Base-by-base conservation (phyloP, 2,888 invertebrate species). In the Plutella xylostella region DNA sequence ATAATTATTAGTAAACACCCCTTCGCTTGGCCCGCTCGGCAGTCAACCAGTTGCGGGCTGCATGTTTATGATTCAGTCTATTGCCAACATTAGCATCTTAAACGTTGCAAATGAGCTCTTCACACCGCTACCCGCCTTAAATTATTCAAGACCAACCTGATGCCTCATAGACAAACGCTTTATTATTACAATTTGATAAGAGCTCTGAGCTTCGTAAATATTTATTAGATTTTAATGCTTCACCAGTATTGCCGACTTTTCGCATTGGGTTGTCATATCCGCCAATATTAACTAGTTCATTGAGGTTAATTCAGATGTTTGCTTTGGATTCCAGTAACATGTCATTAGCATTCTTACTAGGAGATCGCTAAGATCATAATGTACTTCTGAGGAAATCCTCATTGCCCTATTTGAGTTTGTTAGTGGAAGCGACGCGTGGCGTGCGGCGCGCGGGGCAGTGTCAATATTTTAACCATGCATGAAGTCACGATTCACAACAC, bases 381-480 rank as follows among this genome's bases (percentile, higher is more conserved):
- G 19, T 35, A 34, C 19, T 37, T 37, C 42, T 30, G 38, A 42
- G 40, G 22, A 43, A 33, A 39, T 25, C 39, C 19, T 9, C 19
- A 22, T 41, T 41, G 19, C 12, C 25, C 39, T 12, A 41, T n/a
- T 31, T 31, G 19, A 30, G 14, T 19, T 19, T 37, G 12, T 11
- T n/a, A n/a, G 45, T 48, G 22, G 12, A 19, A 30, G 12, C 31
- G 61, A 62, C 61, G 56, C 64, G 63, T 65, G 68, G 71, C 69
- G 68, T 66, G 65, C 69, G 80, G 76, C 78, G 80, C 80, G 80
- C 61, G n/a, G n/a, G n/a, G n/a, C n/a, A n/a, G 57, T 58, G 64
- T 61, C 72, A 79, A 80, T 75, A 76, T 42, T 68, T 69, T 72
- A 74, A 77, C 72, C 70, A 72, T 62, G 68, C 73, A 68, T 73